Base-by-base conservation (phyloP, 1,140 invertebrate genomes). In the Aphis craccivora region DNA sequence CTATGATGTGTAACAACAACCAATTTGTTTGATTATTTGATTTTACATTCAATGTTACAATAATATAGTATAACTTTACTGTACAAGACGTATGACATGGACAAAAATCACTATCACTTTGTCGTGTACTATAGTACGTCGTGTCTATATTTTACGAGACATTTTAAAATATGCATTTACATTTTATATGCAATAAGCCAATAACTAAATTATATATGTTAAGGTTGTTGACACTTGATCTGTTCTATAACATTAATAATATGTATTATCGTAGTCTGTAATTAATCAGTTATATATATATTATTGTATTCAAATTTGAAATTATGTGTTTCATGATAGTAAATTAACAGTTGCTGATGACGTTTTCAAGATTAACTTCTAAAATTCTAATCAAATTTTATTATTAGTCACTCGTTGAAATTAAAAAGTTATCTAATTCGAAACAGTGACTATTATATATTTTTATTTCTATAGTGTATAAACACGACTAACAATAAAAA, bases 271-370 rank as follows among this genome's bases (percentile, higher is more conserved):
- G 60, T 18, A 35, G n/a, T 76, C 5, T 76, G 30, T 18, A 76
- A 76, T 76, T 76, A 76, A 76, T 76, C n/a, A 18, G n/a, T 76
- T 76, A 76, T n/a, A n/a, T 76, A n/a, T 35, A 76, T 76, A n/a
- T 76, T 67, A 67, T 67, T n/a, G 60, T n/a, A 30, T 76, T 76
- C 60, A 76, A 67, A 18, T 76, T 76, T 76, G n/a, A 76, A 76
- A 76, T n/a, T 14, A n/a, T 14, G 14, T 76, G 30, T n/a, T 76
- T 35, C n/a, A 76, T 76, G n/a, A n/a, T 35, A n/a, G 30, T 76
- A 18, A n/a, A 76, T 76, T 35, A 76, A 76, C 60, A 76, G n/a
- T 18, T 14, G 60, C 60, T n/a, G n/a, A 76, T 76, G 18, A n/a
- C 30, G 30, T 76, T 76, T n/a, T 67, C 60, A 67, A 76, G n/a